These are phyloP conservation scores for Metaphire vulgaris DNA, from an alignment of 1,140 invertebrate species.

Conservation along the genomic window DNA sequence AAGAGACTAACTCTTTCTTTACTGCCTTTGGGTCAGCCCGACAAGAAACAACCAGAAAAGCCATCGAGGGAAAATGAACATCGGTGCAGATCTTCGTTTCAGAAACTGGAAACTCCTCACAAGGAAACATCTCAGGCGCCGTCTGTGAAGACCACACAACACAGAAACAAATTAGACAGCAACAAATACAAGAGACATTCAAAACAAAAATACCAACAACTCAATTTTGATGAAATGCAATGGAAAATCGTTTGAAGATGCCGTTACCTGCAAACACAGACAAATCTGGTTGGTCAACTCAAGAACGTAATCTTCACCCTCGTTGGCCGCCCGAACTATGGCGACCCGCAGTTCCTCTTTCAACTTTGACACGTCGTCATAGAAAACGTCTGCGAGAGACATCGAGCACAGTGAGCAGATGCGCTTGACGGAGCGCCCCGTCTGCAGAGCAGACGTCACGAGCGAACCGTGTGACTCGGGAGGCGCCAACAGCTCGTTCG, in stretches of 20 bases:
- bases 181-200: background rate
- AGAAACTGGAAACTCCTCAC: slow-evolving; percentile 45
- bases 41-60: slow-evolving; percentile 49
- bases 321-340: slow-evolving; percentile 45
- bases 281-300: slow-evolving; percentile 50
- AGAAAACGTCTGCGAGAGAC: slow-evolving; percentile 42
- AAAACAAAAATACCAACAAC: background rate
- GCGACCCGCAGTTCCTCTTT: slow-evolving; percentile 44
- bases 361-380: slow-evolving; percentile 38
- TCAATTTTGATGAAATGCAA: background rate
- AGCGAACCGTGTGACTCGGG: slow-evolving; percentile 39
- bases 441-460: slow-evolving; percentile 25
- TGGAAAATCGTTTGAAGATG: background rate
- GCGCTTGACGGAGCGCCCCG: slow-evolving; percentile 32
- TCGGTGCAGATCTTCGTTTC: slow-evolving; percentile 47
- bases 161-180: background rate
- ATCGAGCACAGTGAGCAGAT: slow-evolving; percentile 38
- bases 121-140: slow-evolving; percentile 49
- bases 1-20: slow-evolving; percentile 47
- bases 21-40: slow-evolving; percentile 42
- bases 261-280: slow-evolving; percentile 45
- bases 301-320: slow-evolving; percentile 50
- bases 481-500: slow-evolving; percentile 44
- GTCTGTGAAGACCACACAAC: slow-evolving; percentile 35
- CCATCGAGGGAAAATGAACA: slow-evolving; percentile 45